A percentile compares a stretch with the other conserved stretches of the same genome.
Evolutionary conservation across 1,140 invertebrate species (phyloP).

Genomic region (Vanessa tameamea): DNA sequence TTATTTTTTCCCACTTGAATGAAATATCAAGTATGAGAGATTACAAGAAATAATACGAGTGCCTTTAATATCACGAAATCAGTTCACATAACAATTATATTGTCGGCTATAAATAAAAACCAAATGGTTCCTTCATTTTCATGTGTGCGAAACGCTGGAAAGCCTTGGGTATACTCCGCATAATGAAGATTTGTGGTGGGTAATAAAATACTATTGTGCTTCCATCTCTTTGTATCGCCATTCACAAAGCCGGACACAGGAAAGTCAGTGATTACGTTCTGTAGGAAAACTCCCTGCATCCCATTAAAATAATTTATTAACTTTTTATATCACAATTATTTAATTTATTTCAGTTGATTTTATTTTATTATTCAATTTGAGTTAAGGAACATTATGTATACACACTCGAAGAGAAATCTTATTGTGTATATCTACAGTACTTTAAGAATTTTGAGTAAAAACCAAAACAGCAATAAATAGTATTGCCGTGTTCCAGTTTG

Average conservation of each 20-base stretch:
- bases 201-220: constrained; percentile 65
- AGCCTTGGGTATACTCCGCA: constrained; percentile 38
- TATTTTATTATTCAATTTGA: no score
- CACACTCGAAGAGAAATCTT: no score
- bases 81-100: constrained; percentile 18
- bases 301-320: constrained; percentile 28
- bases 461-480: no score
- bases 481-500: no score
- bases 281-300: constrained; percentile 23
- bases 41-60: background rate
- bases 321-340: background rate
- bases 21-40: background rate
- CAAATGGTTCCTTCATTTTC: constrained; percentile 17
- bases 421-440: no score
- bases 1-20: no score
- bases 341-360: no score
- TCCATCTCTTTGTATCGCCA: constrained; percentile 37
- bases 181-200: constrained; percentile 68
- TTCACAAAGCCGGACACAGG: constrained; percentile 33
- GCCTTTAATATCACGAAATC: constrained; percentile 14
- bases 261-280: constrained; percentile 28
- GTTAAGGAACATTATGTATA: no score
- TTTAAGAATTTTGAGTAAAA: no score
- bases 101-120: constrained; percentile 20
- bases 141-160: constrained; percentile 19